A percentile compares a stretch with the other conserved stretches of the same genome.
phyloP scores from a whole-genome alignment of 2,113 vertebrate genomes.

The Plestiodon gilberti region DNA sequence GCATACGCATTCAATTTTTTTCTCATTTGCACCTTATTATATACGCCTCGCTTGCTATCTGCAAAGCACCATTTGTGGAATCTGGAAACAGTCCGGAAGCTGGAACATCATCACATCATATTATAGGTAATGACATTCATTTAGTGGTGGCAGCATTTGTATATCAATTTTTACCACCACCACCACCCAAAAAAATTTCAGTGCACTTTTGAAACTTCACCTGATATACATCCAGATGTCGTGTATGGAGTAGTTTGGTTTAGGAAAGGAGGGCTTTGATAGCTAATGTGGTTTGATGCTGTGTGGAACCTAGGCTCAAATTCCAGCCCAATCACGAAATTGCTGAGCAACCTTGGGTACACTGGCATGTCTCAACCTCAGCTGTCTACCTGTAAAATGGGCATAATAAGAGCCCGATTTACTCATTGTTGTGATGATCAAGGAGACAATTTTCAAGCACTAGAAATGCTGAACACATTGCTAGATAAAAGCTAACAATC shows the following conservation, averaged over 20 bases:
- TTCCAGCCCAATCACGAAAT: neutral
- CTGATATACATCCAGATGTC: neutral
- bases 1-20: neutral
- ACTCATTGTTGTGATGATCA: neutral
- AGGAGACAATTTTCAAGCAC: neutral
- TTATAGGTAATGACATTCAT: slow-evolving; percentile 57
- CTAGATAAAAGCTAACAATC: neutral
- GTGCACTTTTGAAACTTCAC: neutral
- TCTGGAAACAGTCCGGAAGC: slow-evolving; percentile 57
- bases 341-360: neutral
- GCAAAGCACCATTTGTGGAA: slow-evolving; percentile 64
- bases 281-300: neutral
- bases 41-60: slow-evolving; percentile 63
- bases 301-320: neutral
- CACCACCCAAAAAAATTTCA: neutral
- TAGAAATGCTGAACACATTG: neutral
- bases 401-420: neutral
- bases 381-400: neutral
- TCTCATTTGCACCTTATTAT: slow-evolving; percentile 46
- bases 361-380: neutral
- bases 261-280: neutral
- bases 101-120: slow-evolving; percentile 13
- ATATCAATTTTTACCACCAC: neutral
- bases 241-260: neutral
- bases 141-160: neutral